These are phyloP conservation scores for Yponomeuta evonymella DNA, from an alignment of 2,888 invertebrate species.

Conservation along the genomic window DNA sequence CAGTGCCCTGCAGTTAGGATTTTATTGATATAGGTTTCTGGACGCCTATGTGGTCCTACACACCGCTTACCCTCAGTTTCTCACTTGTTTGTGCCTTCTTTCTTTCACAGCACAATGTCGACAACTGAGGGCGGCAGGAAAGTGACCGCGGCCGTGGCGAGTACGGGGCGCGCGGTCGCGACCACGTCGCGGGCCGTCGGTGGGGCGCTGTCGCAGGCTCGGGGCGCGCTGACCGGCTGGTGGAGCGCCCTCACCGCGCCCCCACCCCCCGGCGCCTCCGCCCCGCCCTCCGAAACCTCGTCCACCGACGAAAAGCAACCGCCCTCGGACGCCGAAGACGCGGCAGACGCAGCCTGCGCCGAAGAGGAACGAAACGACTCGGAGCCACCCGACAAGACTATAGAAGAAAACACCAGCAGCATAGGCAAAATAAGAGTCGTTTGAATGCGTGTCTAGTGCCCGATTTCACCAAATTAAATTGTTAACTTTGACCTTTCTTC, in stretches of 20 bases:
- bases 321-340: conserved; percentile 38
- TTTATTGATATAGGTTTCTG: no score
- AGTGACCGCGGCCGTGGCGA: conserved; percentile 93
- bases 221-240: conserved; percentile 91
- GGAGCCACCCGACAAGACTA: conserved; percentile 52
- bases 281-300: conserved; percentile 25
- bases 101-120: conserved; percentile 87
- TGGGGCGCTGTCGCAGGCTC: conserved; percentile 91
- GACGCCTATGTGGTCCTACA: no score
- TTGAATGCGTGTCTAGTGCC: conserved; percentile 17
- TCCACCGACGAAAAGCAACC: conserved; percentile 8
- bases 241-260: conserved; percentile 78
- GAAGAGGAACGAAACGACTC: conserved; percentile 26
- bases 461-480: no score
- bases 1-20: no score
- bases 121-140: conserved; percentile 95
- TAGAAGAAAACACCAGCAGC: conserved; percentile 36
- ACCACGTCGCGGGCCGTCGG: conserved; percentile 75
- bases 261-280: conserved; percentile 24
- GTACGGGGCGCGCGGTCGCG: conserved; percentile 92
- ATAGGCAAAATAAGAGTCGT: conserved; percentile 30
- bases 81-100: no score
- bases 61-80: no score
- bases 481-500: no score
- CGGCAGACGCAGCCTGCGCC: conserved; percentile 29